These are phyloP conservation scores for Thryonomys swinderianus DNA, from an alignment of 2,113 vertebrate species.

Conservation along the genomic window DNA sequence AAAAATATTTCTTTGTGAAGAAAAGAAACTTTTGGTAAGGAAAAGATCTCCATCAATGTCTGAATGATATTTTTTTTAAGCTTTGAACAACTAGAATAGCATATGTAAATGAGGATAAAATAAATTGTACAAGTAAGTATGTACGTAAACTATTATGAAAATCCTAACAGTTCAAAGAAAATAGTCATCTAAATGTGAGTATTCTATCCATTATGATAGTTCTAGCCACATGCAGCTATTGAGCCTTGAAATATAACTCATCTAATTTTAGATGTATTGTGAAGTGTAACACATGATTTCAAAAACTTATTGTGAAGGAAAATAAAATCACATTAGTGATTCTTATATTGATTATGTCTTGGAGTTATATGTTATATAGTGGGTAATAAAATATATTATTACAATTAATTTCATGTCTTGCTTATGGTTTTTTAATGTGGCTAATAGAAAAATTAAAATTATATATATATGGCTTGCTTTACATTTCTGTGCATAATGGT, in stretches of 20 bases:
- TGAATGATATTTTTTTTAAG: not conserved
- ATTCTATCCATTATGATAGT: not conserved
- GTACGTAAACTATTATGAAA: not conserved
- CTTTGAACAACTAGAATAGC: slow-evolving; percentile 1
- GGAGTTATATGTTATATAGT: not conserved
- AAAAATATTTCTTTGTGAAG: slow-evolving; percentile 12
- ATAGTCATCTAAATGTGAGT: not conserved
- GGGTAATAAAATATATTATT: not conserved
- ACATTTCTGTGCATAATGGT: not conserved
- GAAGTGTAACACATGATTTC: not conserved
- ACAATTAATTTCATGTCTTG: slow-evolving; percentile 29
- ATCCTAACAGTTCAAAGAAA: not conserved
- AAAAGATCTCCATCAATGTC: not conserved
- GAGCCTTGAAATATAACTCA: not conserved
- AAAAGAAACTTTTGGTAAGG: not conserved
- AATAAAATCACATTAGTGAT: not conserved
- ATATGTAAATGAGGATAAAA: not conserved
- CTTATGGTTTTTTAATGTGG: not conserved
- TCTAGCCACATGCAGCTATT: not conserved
- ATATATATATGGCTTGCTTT: not conserved
- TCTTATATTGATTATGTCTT: slow-evolving; percentile 10
- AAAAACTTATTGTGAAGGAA: slow-evolving; percentile 9
- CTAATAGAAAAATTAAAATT: slow-evolving; percentile 1
- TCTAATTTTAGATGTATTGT: not conserved
- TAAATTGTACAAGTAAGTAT: not conserved